Base-by-base conservation (phyloP, 2,888 invertebrate species). In the Mesorhabditis spiculigera region DNA sequence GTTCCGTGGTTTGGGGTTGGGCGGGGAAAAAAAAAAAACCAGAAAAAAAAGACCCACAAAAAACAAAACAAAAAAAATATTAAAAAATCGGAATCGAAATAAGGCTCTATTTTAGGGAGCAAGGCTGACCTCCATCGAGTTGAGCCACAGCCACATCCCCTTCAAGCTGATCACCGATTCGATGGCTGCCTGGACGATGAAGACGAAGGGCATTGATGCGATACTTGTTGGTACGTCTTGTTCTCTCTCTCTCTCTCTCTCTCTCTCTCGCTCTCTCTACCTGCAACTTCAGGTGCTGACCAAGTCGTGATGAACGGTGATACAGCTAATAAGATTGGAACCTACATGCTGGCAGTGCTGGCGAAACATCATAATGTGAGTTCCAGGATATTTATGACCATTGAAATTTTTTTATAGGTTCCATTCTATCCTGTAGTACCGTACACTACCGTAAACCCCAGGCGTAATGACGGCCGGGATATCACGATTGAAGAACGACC, bases 251-350 rank as follows among this genome's bases (percentile, higher is more conserved):
- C n/a, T 13, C n/a, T 28, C 28, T 28, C 28, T 28, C n/a, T 28
- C 3, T 28, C 28, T 28, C 42, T 41, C 28, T 1, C 28, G 28
- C 10, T 50, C 8, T 50, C 8, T 50, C n/a, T 50, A 50, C n/a
- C 58, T 67, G 8, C 5, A 65, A 43, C 63, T 76, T 64, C 42
- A 83, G 83, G 85, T 28, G 97, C 97, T 66, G 98, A 98, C 87
- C 90, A 97, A 86, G 94, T 95, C 45, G 94, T 93, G 10, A 91
- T 92, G 3, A 98, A 98, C 87, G 98, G 98, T 0, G 98, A 99
- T 87, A 96, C 96, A 0, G 97, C 97, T 0, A 98, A 98, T 87
- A 98, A 98, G 67, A 77, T 80, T 86, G 97, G 86, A 45, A 88
- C 88, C 4, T 88, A 87, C 79, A 86, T 87, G 89, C 92, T 97